Evolutionary conservation across 2,113 vertebrate genomes (phyloP), one percentile per base, ranked within the genome.

Genomic region (Rana temporaria): DNA sequence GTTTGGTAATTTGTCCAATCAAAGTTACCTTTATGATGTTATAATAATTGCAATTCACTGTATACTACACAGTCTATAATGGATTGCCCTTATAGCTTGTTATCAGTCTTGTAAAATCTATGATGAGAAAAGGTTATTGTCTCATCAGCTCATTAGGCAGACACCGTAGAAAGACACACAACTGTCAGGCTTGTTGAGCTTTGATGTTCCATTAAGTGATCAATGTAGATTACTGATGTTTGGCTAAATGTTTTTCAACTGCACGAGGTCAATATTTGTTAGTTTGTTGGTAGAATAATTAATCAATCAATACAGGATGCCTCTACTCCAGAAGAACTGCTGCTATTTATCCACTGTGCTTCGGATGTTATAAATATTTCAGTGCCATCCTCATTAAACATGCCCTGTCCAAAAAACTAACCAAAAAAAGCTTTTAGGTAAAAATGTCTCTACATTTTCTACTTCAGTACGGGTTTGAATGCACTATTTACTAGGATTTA

Each of bases 201-300:
- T 96, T 96, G 95, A 98, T 96, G 95, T 97, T 96, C 96, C 98
- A 97, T 98, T 98, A 98, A 97, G 93, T 95, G 95, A 97, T 99
- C 95, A 89, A 98, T 96, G 94, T 85, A 90, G 95, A 95, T 94
- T 93, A 94, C 93, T 89, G 93, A 93, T 92, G 94, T 94, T 94
- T 91, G 90, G 87, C 92, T 94, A 94, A 94, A 95, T 92, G 95
- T 92, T 96, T 86, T 90, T 93, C 91, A 92, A 94, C 93, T 93
- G 93, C 91, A 88, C 91, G 92, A 94, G 94, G 95, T 98, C 97
- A 97, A 94, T 95, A 95, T 96, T 95, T 96, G 96, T 97, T 97
- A 96, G 96, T 95, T 96, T 95, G 97, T 97, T 92, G 95, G 94
- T 93, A 90, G 94, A 97, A 94, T 97, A 96, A 97, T 99, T 97